A percentile compares a stretch with the other conserved stretches of the same genome.
These are phyloP conservation scores for Pavo muticus DNA, from an alignment of 2,113 vertebrate species.

Conservation along the genomic window DNA sequence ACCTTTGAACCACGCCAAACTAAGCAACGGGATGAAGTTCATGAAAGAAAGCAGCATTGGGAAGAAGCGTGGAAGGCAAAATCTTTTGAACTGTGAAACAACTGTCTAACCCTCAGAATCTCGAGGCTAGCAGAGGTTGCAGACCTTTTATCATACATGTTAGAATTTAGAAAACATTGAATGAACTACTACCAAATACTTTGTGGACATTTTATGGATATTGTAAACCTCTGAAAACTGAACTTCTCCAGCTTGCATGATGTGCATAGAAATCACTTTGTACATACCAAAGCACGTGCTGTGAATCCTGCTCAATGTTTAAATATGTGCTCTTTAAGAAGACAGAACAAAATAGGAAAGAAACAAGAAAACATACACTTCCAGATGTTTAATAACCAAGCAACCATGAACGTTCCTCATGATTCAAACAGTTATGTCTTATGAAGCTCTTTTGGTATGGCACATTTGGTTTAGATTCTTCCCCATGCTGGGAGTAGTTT, in stretches of 20 bases:
- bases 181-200: too few species aligned
- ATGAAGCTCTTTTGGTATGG: background rate
- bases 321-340: background rate
- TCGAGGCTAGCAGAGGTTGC: background rate
- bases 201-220: too few species aligned
- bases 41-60: background rate
- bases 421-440: fast-evolving
- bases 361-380: background rate
- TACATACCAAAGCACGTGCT: background rate
- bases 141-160: background rate
- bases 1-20: constrained; percentile 8
- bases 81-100: background rate
- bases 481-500: background rate
- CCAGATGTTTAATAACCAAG: background rate
- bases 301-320: background rate
- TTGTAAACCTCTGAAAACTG: background rate
- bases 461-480: background rate
- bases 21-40: background rate
- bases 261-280: background rate
- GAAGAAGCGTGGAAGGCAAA: background rate
- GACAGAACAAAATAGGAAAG: background rate
- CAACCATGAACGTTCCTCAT: background rate
- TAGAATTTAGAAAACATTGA: too few species aligned
- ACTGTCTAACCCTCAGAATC: background rate
- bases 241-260: background rate